Conservation (phyloP, 2,797 vertebrate species). For the Sebastes taczanowskii region DNA sequence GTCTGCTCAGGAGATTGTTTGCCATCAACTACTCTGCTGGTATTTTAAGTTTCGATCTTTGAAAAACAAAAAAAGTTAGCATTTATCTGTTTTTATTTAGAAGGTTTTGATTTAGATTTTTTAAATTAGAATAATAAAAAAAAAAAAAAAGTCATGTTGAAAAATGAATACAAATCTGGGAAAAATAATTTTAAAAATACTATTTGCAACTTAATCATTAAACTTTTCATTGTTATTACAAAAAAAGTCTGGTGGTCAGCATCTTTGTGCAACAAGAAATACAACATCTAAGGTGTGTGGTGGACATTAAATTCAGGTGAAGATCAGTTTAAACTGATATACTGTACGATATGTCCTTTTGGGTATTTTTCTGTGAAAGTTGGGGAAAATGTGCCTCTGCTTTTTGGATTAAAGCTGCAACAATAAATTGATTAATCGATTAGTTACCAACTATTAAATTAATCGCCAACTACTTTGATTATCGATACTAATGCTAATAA, state of each 20-base stretch:
- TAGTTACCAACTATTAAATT: no score
- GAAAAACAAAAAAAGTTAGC: not conserved
- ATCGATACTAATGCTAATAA: no score
- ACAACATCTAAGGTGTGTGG: not conserved
- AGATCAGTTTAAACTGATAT: no score
- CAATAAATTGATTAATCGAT: no score
- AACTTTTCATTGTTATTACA: not conserved
- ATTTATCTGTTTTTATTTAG: not conserved
- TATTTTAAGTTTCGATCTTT: not conserved
- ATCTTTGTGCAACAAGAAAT: not conserved
- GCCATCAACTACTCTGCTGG: no score
- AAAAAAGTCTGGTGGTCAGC: not conserved
- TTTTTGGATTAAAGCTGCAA: no score
- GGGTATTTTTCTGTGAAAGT: no score
- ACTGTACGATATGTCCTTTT: no score
- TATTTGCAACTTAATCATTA: not conserved
- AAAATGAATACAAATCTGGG: not conserved
- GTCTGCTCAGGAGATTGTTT: no score
- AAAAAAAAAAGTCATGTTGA: not conserved
- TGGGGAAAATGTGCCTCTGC: no score
- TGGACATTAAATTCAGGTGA: not conserved
- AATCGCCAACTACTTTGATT: no score
- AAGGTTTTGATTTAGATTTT: not conserved
- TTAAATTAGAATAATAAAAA: not conserved
- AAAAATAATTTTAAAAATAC: not conserved